Evolutionary conservation across 2,797 vertebrate species (phyloP).

Genomic region (Diplodus sargus): DNA sequence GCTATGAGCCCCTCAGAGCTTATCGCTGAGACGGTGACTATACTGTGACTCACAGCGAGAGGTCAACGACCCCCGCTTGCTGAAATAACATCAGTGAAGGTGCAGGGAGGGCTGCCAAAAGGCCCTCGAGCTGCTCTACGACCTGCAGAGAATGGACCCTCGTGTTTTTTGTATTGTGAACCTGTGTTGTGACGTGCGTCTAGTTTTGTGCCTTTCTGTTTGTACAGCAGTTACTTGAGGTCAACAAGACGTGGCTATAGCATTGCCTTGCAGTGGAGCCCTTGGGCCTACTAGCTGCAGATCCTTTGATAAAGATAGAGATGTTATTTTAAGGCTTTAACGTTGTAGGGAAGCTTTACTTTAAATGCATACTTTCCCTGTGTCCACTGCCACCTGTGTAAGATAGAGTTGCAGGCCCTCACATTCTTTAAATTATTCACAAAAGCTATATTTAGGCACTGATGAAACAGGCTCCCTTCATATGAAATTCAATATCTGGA

Average conservation of each 20-base stretch:
- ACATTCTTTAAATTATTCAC: slow-evolving; percentile 39
- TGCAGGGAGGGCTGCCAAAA: slow-evolving; percentile 47
- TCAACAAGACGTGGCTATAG: neutral
- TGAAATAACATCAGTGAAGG: slow-evolving; percentile 76
- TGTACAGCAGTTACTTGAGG: slow-evolving; percentile 42
- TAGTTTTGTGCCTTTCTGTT: slow-evolving; percentile 24
- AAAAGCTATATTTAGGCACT: slow-evolving; percentile 46
- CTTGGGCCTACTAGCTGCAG: neutral
- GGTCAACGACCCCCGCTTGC: slow-evolving; percentile 61
- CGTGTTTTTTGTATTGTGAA: slow-evolving; percentile 27
- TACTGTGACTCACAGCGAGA: slow-evolving; percentile 43
- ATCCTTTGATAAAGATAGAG: neutral
- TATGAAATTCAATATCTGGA: slow-evolving; percentile 47
- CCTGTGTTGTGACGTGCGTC: slow-evolving; percentile 14
- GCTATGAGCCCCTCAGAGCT: slow-evolving; percentile 29
- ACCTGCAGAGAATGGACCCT: slow-evolving; percentile 15
- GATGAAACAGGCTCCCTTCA: slow-evolving; percentile 18
- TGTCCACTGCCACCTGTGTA: neutral
- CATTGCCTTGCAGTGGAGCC: neutral
- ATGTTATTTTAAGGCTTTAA: neutral
- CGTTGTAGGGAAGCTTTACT: neutral
- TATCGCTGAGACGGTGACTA: slow-evolving; percentile 37
- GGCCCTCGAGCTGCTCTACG: slow-evolving; percentile 14
- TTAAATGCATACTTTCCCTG: neutral
- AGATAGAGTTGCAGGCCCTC: neutral